These are phyloP conservation scores for Plestiodon gilberti DNA, from an alignment of 2,113 vertebrate genomes.

Conservation along the genomic window DNA sequence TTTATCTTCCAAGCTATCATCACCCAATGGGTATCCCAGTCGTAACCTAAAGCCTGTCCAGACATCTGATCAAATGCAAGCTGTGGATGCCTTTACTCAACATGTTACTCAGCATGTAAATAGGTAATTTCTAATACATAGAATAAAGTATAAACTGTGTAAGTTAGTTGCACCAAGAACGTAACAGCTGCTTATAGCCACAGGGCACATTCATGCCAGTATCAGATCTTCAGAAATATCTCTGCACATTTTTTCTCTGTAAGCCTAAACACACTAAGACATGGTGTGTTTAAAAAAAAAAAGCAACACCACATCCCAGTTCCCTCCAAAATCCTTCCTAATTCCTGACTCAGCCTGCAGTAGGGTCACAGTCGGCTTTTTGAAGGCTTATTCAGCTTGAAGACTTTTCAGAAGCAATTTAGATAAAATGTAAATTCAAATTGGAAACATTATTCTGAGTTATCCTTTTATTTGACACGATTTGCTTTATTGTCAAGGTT, in stretches of 20 bases:
- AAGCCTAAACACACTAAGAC: neutral
- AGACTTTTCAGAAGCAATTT: neutral
- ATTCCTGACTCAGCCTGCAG: neutral
- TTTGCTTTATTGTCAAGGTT: neutral
- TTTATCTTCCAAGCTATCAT: constrained; percentile 74
- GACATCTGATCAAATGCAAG: constrained; percentile 35
- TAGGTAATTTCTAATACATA: constrained; percentile 47
- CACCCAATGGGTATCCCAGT: constrained; percentile 80
- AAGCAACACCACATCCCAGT: neutral
- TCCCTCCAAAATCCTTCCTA: neutral
- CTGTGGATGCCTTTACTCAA: constrained; percentile 67
- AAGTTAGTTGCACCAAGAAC: neutral
- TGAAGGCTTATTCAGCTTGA: neutral
- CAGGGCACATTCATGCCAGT: neutral
- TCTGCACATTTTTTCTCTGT: neutral
- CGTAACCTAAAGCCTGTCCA: constrained; percentile 66
- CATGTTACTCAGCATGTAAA: constrained; percentile 61
- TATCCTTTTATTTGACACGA: neutral
- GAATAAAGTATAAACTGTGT: neutral
- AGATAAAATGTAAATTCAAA: neutral
- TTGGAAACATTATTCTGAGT: neutral
- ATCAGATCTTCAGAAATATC: neutral
- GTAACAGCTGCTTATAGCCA: neutral
- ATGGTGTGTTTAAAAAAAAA: neutral
- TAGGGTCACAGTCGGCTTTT: neutral